These are phyloP conservation scores for Drosophila subpulchrella DNA, from an alignment of 1,140 invertebrate genomes.

Conservation along the genomic window DNA sequence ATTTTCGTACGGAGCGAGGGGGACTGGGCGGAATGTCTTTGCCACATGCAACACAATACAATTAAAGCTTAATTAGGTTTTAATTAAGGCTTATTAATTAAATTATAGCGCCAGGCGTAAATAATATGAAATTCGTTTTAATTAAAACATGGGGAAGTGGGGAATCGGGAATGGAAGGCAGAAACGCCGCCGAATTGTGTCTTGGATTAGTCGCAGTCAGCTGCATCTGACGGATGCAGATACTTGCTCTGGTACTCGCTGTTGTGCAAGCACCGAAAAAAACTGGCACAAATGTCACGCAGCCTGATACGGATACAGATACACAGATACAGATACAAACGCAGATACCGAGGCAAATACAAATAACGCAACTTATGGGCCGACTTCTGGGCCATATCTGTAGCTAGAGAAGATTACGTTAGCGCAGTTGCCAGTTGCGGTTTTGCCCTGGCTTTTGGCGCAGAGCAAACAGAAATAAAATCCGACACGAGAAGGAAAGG, in stretches of 20 bases:
- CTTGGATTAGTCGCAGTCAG: slow-evolving; percentile 37
- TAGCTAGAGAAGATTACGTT: slow-evolving; percentile 71
- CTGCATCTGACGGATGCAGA: slow-evolving; percentile 57
- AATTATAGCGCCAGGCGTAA: slow-evolving; percentile 76
- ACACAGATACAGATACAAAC: slow-evolving; percentile 38
- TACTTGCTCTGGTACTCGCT: slow-evolving; percentile 19
- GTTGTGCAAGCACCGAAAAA: slow-evolving; percentile 49
- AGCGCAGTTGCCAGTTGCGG: slow-evolving; percentile 64
- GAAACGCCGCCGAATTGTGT: slow-evolving; percentile 12
- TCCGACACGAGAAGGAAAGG: slow-evolving; percentile 39
- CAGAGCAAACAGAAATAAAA: slow-evolving; percentile 67
- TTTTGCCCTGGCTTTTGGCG: slow-evolving; percentile 43
- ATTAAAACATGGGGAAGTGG: slow-evolving; percentile 48
- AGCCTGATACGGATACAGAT: slow-evolving; percentile 48
- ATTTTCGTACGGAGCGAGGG: slow-evolving; percentile 30
- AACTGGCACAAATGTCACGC: slow-evolving; percentile 56
- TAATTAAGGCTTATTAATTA: slow-evolving; percentile 79
- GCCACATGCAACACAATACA: slow-evolving; percentile 61
- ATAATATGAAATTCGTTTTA: slow-evolving; percentile 74
- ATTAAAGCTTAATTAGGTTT: slow-evolving; percentile 80
- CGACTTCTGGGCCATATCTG: slow-evolving; percentile 59
- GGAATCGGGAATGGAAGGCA: not conserved
- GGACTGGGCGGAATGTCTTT: slow-evolving; percentile 44
- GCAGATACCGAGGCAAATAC: slow-evolving; percentile 29
- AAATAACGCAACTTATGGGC: slow-evolving; percentile 38